Percentiles rank a stretch among this genome's conserved stretches.
Conservation (phyloP, 2,888 invertebrate species). For the Liposcelis brunnea region DNA sequence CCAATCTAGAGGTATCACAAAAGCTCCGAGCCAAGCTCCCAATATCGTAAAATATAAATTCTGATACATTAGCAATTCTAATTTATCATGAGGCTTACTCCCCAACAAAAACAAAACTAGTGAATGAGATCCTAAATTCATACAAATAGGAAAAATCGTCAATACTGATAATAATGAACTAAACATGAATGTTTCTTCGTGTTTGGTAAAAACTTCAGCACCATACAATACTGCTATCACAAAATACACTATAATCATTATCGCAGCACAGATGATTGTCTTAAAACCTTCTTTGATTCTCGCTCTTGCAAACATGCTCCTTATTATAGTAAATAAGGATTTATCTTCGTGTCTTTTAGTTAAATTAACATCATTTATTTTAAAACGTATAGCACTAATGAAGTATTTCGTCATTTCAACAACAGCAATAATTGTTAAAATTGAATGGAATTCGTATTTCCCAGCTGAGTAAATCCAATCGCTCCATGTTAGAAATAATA, state of each 20-base stretch:
- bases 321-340: not conserved
- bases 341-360: slow-evolving; percentile 5
- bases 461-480: slow-evolving; percentile 42
- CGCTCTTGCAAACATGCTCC: slow-evolving; percentile 14
- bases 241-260: slow-evolving; percentile 36
- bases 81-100: slow-evolving; percentile 27
- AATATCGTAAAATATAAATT: slow-evolving; percentile 41
- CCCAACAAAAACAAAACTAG: slow-evolving; percentile 24
- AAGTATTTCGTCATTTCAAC: slow-evolving; percentile 37
- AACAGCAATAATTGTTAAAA: slow-evolving; percentile 25
- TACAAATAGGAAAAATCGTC: slow-evolving; percentile 42
- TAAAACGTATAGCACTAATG: slow-evolving; percentile 21
- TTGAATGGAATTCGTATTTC: slow-evolving; percentile 29
- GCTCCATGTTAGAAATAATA: slow-evolving; percentile 37
- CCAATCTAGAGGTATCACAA: slow-evolving; percentile 82
- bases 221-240: slow-evolving; percentile 46
- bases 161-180: slow-evolving; percentile 40
- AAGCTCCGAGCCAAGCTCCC: slow-evolving; percentile 71
- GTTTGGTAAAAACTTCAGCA: slow-evolving; percentile 42
- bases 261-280: slow-evolving; percentile 28
- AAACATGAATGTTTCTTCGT: slow-evolving; percentile 50
- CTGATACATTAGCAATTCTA: slow-evolving; percentile 16
- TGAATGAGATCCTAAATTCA: slow-evolving; percentile 36
- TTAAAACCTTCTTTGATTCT: slow-evolving; percentile 34
- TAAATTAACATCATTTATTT: not conserved